Percentiles rank a stretch among this genome's conserved stretches.
Conservation (phyloP, 2,797 vertebrate species). For the Nyctalus aviator region DNA sequence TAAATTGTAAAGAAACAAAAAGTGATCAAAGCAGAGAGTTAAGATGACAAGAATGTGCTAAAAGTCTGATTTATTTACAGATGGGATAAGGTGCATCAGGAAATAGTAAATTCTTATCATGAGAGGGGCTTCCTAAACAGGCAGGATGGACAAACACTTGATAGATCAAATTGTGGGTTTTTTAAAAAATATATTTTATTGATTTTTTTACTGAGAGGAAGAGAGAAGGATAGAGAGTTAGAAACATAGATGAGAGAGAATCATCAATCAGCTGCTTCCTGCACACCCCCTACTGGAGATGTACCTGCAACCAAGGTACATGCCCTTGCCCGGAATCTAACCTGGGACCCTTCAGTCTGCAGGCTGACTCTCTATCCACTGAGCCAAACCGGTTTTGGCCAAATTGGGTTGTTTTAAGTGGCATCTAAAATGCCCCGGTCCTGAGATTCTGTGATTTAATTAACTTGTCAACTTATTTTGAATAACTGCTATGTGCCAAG, state of each 20-base stretch:
- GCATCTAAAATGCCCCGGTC: neutral
- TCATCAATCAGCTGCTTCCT: too few relatives aligned
- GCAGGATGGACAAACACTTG: neutral
- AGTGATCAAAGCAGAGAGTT: neutral
- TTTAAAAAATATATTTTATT: neutral
- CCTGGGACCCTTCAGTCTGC: too few relatives aligned
- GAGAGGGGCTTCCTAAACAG: neutral
- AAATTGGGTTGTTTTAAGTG: neutral
- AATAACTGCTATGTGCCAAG: neutral
- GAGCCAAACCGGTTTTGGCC: too few relatives aligned
- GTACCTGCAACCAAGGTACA: too few relatives aligned
- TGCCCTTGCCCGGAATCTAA: too few relatives aligned
- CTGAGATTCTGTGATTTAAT: constrained; percentile 30
- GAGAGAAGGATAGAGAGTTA: too few relatives aligned
- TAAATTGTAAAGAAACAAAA: neutral
- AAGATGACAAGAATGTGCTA: neutral
- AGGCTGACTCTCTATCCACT: too few relatives aligned
- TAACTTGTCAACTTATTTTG: neutral
- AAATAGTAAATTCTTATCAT: neutral
- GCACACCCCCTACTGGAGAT: too few relatives aligned
- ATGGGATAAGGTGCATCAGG: neutral
- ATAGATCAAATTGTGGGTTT: neutral
- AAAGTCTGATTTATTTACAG: constrained; percentile 23
- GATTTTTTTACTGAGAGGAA: too few relatives aligned
- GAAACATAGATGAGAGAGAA: too few relatives aligned